Evolutionary conservation across 2,797 vertebrate species (phyloP).

Genomic region (Aphelocoma californica): DNA sequence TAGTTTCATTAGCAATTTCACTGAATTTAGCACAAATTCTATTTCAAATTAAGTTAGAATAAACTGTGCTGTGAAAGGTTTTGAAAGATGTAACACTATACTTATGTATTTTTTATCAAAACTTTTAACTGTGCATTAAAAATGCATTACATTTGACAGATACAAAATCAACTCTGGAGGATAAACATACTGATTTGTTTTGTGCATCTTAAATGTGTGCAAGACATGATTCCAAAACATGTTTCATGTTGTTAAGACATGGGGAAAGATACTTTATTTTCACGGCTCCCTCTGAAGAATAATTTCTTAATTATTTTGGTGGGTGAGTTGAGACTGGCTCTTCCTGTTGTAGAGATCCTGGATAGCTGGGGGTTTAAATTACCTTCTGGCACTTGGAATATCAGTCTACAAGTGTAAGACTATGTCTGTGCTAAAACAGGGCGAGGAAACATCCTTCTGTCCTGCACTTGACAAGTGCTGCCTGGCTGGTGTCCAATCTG

Average conservation of each 20-base stretch:
- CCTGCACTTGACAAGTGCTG: neutral
- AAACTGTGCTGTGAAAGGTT: conserved; percentile 10
- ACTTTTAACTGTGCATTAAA: conserved; percentile 63
- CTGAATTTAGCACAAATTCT: neutral
- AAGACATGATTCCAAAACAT: neutral
- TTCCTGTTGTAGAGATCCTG: neutral
- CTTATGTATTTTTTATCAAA: conserved; percentile 60
- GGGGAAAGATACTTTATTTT: neutral
- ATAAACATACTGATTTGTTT: conserved; percentile 19
- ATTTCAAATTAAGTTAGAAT: conserved; percentile 41
- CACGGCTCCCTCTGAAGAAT: neutral
- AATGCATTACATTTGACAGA: conserved; percentile 57
- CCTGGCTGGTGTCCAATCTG: neutral
- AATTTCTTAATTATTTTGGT: neutral
- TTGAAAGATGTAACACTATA: neutral
- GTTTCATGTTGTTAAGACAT: neutral
- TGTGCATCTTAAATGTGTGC: neutral
- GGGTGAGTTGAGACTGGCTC: neutral
- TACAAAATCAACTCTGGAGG: conserved; percentile 41
- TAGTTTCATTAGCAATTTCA: conserved; percentile 21
- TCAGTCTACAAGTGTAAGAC: neutral
- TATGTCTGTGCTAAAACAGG: neutral
- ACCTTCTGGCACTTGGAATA: neutral
- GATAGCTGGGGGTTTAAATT: neutral
- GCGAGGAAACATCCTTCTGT: neutral